Evolutionary conservation across 2,797 vertebrate genomes (phyloP).

Genomic region (Poeciliopsis gracilis): DNA sequence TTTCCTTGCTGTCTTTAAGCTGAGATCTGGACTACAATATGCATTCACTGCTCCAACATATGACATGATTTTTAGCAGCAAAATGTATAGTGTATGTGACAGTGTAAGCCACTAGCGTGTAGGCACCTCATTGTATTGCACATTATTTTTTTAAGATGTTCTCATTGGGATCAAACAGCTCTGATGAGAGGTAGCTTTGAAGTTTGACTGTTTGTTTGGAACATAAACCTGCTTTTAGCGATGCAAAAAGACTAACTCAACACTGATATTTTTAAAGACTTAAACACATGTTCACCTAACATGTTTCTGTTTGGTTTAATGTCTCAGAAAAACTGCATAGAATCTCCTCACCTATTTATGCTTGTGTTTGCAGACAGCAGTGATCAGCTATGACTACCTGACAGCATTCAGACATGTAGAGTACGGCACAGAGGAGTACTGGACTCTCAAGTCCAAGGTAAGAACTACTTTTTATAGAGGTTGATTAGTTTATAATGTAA

Average conservation of each 20-base stretch:
- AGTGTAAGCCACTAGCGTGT: background rate
- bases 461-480: background rate
- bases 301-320: background rate
- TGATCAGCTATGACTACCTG: conserved; percentile 93
- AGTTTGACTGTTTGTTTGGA: background rate
- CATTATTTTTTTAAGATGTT: background rate
- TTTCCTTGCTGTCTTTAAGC: background rate
- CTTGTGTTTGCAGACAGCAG: conserved; percentile 83
- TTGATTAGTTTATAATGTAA: background rate
- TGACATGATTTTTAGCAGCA: background rate
- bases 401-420: conserved; percentile 86
- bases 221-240: background rate
- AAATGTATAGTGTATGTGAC: background rate
- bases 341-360: conserved; percentile 5
- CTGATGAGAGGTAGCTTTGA: background rate
- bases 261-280: background rate
- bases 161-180: background rate
- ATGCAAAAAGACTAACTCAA: background rate
- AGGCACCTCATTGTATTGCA: background rate
- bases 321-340: background rate
- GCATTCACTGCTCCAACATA: background rate
- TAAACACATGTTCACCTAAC: background rate
- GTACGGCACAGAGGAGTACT: conserved; percentile 86
- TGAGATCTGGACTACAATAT: background rate
- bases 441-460: conserved; percentile 91